Base-by-base conservation (phyloP, 2,888 invertebrate species). In the Hecatera dysodea region DNA sequence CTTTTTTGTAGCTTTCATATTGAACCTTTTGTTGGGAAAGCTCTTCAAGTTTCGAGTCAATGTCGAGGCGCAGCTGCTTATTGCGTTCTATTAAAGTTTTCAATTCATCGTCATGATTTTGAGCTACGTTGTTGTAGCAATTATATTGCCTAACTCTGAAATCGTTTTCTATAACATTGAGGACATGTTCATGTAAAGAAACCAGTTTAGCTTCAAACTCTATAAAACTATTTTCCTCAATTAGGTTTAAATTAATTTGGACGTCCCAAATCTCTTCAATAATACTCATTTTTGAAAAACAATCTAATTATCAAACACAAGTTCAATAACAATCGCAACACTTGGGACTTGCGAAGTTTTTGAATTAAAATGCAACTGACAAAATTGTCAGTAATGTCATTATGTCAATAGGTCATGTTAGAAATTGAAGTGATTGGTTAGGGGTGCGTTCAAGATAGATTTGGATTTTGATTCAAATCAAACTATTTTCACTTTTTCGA, bases 1-100 rank as follows among this genome's bases (percentile, higher is more conserved):
- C 95, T 89, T 91, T 89, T 86, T 94, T 96, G 53, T 83, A 93
- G 62, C 78, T 90, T 79, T 92, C 92, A 85, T 94, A 95, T 57
- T 91, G 90, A 33, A 44, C 76, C 86, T 93, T 91, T 69, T 91
- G 90, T 67, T 80, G 83, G 8, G 90, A 80, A 56, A 93, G 77
- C 67, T 90, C 90, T 69, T 91, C 89, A 50, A 90, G 48, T 88
- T 92, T 93, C 44, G 42, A 74, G 19, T 93, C 94, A 48, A 95
- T 91, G 59, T 92, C 89, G 60, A 87, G 83, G 27, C 90, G 89
- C 52, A 94, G 57, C 53, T 90, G 85, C 81, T 90, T 93, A 82
- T 95, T 96, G 69, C 74, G 86, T 59, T 94, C 94, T 24, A 86
- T 75, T 7, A 94, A 71, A 42, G 72, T 72, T 84, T 88, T 90